These are phyloP conservation scores for Brachionus calyciflorus DNA, from an alignment of 1,140 invertebrate species.

Conservation along the genomic window DNA sequence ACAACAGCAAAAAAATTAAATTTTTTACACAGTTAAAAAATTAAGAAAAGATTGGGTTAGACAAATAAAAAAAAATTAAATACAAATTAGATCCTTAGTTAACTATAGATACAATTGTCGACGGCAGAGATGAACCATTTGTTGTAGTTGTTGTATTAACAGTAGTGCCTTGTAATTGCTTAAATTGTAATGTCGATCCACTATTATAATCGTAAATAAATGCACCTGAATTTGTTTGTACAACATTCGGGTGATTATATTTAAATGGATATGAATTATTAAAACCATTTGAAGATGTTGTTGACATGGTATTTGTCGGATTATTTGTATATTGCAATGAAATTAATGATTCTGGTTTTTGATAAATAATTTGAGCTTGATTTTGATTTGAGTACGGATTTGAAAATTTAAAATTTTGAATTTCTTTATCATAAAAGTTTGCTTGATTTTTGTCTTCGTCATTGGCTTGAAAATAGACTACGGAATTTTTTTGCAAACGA, in stretches of 20 bases:
- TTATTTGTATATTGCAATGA: not conserved
- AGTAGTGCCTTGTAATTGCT: not conserved
- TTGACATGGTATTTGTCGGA: not conserved
- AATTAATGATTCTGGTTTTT: not conserved
- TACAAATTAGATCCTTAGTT: not conserved
- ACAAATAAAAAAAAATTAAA: conserved; percentile 22
- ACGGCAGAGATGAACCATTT: not conserved
- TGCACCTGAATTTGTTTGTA: not conserved
- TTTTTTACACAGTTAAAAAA: too few relatives aligned
- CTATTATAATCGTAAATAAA: conserved; percentile 23
- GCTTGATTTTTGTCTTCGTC: not conserved
- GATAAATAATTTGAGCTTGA: not conserved
- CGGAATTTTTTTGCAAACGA: conserved; percentile 15
- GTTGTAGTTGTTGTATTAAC: conserved; percentile 19
- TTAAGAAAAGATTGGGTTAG: not conserved
- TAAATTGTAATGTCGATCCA: conserved; percentile 3
- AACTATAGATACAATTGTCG: not conserved
- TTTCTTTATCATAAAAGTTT: not conserved
- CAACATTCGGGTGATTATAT: not conserved
- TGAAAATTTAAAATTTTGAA: not conserved
- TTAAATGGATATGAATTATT: not conserved
- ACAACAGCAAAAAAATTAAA: too few relatives aligned
- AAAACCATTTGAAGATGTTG: not conserved
- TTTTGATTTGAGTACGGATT: not conserved
- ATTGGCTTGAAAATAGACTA: conserved; percentile 31